These are phyloP conservation scores for Brachypterus glaber DNA, from an alignment of 2,888 invertebrate genomes.

Conservation along the genomic window DNA sequence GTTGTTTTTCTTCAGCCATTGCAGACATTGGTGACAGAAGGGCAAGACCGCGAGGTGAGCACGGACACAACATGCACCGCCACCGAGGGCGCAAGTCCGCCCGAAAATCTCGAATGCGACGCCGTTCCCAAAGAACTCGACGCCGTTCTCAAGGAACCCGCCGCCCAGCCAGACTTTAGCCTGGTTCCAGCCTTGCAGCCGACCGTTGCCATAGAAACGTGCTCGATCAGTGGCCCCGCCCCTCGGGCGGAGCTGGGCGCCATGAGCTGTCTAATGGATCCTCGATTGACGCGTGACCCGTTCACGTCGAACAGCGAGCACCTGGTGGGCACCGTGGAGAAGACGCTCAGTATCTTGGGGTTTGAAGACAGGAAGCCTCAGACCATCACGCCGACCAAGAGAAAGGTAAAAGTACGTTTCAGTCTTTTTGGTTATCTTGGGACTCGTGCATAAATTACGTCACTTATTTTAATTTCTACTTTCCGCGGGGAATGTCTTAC, in stretches of 20 bases:
- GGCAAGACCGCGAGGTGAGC: constrained; percentile 29
- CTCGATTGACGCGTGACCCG: constrained; percentile 27
- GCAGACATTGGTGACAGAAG: too few relatives aligned
- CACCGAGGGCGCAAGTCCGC: constrained; percentile 39
- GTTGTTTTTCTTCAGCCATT: too few relatives aligned
- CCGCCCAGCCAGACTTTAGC: too few relatives aligned
- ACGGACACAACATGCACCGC: constrained; percentile 41
- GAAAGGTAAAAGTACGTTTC: constrained; percentile 34
- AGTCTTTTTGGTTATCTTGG: constrained; percentile 4
- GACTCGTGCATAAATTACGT: too few relatives aligned
- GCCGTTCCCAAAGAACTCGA: constrained; percentile 40
- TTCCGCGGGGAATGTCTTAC: too few relatives aligned
- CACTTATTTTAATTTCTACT: not conserved
- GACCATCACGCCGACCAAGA: constrained; percentile 34
- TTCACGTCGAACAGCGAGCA: constrained; percentile 35
- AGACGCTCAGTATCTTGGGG: constrained; percentile 38
- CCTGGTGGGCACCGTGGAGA: constrained; percentile 40
- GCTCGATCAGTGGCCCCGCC: constrained; percentile 1
- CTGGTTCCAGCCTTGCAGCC: too few relatives aligned
- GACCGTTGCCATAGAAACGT: not conserved
- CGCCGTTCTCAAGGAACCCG: too few relatives aligned
- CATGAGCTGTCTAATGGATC: constrained; percentile 29
- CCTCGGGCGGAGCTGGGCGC: constrained; percentile 12
- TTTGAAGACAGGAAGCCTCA: constrained; percentile 34
- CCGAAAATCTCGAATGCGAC: constrained; percentile 39